Conservation (phyloP, 23 tunicate species). For the Styela plicata region DNA sequence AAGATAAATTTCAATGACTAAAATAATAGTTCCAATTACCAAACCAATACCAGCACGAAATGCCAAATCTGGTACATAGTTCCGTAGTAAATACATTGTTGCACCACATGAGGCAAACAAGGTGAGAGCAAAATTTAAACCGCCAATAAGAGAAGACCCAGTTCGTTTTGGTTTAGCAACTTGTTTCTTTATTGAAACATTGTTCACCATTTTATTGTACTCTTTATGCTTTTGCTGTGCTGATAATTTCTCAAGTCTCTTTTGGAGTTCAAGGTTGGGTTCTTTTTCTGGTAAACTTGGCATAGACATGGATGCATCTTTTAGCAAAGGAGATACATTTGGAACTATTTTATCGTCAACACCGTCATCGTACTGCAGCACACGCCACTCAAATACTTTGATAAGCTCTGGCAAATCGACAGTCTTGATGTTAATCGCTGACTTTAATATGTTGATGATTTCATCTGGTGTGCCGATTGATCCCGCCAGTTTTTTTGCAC, state of each 20-base stretch:
- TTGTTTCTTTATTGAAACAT: neutral
- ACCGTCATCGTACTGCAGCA: neutral
- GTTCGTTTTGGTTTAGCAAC: neutral
- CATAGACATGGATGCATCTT: slow-evolving; percentile 40
- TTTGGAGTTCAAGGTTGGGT: slow-evolving; percentile 50
- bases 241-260: slow-evolving; percentile 39
- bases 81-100: slow-evolving; percentile 32
- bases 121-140: slow-evolving; percentile 77
- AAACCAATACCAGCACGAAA: slow-evolving; percentile 67
- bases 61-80: slow-evolving; percentile 45
- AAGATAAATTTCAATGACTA: slow-evolving; percentile 71
- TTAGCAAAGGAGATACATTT: slow-evolving; percentile 12
- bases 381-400: slow-evolving; percentile 19
- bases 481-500: slow-evolving; percentile 2
- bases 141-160: slow-evolving; percentile 40
- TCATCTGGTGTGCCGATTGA: neutral
- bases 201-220: slow-evolving; percentile 86
- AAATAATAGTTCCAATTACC: slow-evolving; percentile 59
- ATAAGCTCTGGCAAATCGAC: slow-evolving; percentile 19
- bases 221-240: slow-evolving; percentile 41
- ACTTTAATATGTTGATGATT: neutral
- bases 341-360: neutral
- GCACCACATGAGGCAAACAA: slow-evolving; percentile 74
- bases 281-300: slow-evolving; percentile 24
- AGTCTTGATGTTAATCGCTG: neutral